phyloP scores from a whole-genome alignment of 2,888 invertebrate species.

The Leucania comma region DNA sequence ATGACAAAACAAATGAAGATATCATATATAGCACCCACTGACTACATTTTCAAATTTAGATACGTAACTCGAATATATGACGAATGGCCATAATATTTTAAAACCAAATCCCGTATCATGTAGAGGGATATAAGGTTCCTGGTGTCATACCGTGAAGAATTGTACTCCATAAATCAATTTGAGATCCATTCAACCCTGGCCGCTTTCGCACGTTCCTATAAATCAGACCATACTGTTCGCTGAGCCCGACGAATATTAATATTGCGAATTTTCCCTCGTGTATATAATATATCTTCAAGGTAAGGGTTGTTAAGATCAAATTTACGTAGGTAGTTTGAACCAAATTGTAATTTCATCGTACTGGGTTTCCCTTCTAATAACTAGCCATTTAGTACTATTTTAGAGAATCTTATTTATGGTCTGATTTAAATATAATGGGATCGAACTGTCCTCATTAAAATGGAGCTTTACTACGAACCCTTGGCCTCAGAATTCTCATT shows the following conservation, averaged over 20 bases:
- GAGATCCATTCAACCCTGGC: conserved; percentile 40
- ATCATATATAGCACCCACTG: not conserved
- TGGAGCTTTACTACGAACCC: conserved; percentile 2
- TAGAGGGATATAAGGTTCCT: conserved; percentile 41
- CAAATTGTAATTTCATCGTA: conserved; percentile 16
- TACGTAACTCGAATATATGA: conserved; percentile 38
- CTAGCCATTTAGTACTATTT: not conserved
- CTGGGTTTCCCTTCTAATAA: not conserved
- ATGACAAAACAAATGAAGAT: conserved; percentile 25
- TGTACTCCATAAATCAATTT: conserved; percentile 58
- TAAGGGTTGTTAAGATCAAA: conserved; percentile 35
- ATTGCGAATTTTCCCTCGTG: conserved; percentile 42
- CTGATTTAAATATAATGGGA: conserved; percentile 2
- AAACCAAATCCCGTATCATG: conserved; percentile 33
- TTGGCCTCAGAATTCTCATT: not conserved
- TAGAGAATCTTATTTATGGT: conserved; percentile 21
- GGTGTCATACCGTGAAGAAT: conserved; percentile 56
- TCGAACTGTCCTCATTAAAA: conserved; percentile 6
- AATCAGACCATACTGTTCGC: conserved; percentile 45
- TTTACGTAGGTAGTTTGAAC: conserved; percentile 22
- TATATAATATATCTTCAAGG: conserved; percentile 40
- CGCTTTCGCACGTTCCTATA: conserved; percentile 37
- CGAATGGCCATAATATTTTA: conserved; percentile 42
- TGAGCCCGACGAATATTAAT: conserved; percentile 48
- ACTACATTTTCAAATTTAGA: conserved; percentile 2